Evolutionary conservation across 2,888 invertebrate genomes (phyloP), one percentile per base, ranked within the genome.

Genomic region (Agapetus fuscipes): DNA sequence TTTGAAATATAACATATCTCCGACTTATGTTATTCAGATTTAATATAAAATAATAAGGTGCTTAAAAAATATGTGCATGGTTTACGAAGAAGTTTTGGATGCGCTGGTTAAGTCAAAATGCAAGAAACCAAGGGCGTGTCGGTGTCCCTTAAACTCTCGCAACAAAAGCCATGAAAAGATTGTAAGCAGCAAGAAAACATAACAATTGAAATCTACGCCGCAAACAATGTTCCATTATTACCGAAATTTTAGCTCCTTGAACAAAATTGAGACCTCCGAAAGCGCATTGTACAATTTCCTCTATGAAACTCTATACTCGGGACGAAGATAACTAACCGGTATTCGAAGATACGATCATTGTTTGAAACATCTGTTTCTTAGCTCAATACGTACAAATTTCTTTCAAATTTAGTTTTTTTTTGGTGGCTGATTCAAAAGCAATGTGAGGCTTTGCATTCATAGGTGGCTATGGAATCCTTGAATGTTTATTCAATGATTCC

Each of bases 211-310:
- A 25, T 27, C 38, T 30, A n/a, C n/a, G 43, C 5, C 31, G 28
- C 42, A 34, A 45, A 45, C 45, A 45, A 45, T 39, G 36, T 35
- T 39, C 45, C 28, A 47, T 47, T 47, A 44, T 44, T 44, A 44
- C 39, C 41, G 16, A 27, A 29, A 27, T 33, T 40, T 37, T n/a
- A 24, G 28, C 31, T 25, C 25, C 30, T 29, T 34, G 41, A 41
- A 37, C 41, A 35, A 37, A 44, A 47, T 47, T 41, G 44, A 47
- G 47, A 47, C 47, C 47, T 47, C 47, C 46, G 41, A 29, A 10
- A 17, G 24, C 16, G 16, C 34, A 32, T 41, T 38, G 34, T 41
- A 16, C 33, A 25, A 20, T 16, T n/a, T n/a, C 12, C n/a, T 5
- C 3, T 2, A 9, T 9, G 20, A 9, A 9, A 20, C 5, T 9